Conservation (phyloP, 2,113 vertebrate genomes). For the Eudyptes chrysolophus region DNA sequence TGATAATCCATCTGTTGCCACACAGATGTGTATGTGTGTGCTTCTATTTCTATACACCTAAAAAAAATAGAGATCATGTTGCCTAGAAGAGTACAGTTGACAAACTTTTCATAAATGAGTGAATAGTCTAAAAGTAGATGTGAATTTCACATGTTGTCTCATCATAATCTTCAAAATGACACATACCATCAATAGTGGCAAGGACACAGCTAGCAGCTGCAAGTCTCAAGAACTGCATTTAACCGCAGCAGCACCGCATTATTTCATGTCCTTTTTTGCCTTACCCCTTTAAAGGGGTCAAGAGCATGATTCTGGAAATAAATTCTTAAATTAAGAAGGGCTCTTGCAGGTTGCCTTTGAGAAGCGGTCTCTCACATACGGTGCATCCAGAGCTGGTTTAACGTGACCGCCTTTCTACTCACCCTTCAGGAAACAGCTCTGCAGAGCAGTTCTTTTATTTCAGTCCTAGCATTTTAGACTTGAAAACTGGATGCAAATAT, state of each 20-base stretch:
- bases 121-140: neutral
- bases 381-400: constrained; percentile 18
- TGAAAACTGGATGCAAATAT: constrained; percentile 56
- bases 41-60: neutral
- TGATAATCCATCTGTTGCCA: neutral
- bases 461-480: neutral
- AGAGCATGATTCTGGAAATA: neutral
- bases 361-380: neutral
- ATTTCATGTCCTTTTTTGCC: neutral
- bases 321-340: neutral
- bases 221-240: neutral
- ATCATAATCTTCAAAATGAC: neutral
- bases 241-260: neutral
- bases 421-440: constrained; percentile 12
- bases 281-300: neutral
- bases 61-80: neutral
- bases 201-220: accelerated
- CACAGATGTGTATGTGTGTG: neutral
- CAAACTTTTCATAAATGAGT: neutral
- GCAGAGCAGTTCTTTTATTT: constrained; percentile 3
- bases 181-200: neutral
- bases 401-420: constrained; percentile 7
- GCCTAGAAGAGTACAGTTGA: neutral
- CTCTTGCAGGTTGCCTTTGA: constrained; percentile 11
- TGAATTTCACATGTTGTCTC: neutral